Evolutionary conservation across 2,888 invertebrate species (phyloP), one percentile per base, ranked within the genome.

Genomic region (Ctenicera cuprea): DNA sequence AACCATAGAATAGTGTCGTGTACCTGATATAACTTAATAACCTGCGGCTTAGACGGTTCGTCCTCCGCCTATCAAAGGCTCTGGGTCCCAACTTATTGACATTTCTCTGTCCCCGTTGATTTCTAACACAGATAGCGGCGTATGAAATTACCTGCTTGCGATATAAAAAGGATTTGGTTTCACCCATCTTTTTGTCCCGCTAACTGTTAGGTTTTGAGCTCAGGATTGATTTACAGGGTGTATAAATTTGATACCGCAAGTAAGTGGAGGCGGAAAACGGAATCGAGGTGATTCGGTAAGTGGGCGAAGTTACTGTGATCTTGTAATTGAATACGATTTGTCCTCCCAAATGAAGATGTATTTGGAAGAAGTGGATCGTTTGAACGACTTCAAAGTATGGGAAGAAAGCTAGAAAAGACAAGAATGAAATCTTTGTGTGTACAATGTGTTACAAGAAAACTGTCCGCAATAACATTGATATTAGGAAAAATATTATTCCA

Each of bases 91-190:
- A 84, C 86, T 87, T 87, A 86, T 86, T 86, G 86, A 87, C 86
- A 85, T 86, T 85, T 85, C 85, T 83, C 81, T 83, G 82, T 84
- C 80, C 80, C 82, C 76, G 81, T 83, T 85, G 87, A 87, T 87
- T 86, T 85, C 84, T 84, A 84, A 84, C 84, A 78, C 85, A 86
- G 87, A 87, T 87, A 86, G 85, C 82, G 82, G 81, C 81, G 83
- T 85, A 85, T 86, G 85, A 82, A 85, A 83, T 86, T 87, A 86
- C 86, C 86, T 86, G 86, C 74, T 70, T 77, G 75, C 71, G 69
- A 61, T 73, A 71, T 68, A 85, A 79, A 85, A 79, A 84, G 82
- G 85, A 84, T 86, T 85, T 79, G 83, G 85, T 86, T 86, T 86
- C 87, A 86, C 85, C 85, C 85, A 85, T 84, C 85, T 81, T 83